Evolutionary conservation across 1,140 invertebrate genomes (phyloP).

Genomic region (Oryzaephilus surinamensis): DNA sequence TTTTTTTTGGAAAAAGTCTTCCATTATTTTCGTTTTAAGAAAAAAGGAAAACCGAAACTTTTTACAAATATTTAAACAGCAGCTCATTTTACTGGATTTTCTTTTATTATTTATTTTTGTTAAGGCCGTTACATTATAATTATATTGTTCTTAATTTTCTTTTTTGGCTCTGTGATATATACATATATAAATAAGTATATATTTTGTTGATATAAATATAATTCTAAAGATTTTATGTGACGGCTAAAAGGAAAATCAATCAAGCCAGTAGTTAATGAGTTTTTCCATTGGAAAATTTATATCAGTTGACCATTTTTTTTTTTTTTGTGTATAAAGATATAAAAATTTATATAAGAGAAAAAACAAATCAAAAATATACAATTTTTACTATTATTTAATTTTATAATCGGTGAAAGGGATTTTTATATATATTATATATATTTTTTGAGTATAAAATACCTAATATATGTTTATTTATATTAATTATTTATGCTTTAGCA

Average conservation of each 20-base stretch:
- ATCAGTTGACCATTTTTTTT: no score
- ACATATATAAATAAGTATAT: no score
- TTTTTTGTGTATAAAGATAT: no score
- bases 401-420: slow-evolving; percentile 31
- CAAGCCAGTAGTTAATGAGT: slow-evolving; percentile 16
- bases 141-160: no score
- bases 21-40: slow-evolving; percentile 4
- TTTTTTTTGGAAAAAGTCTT: no score
- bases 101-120: slow-evolving; percentile 8
- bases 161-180: slow-evolving; percentile 33
- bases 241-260: slow-evolving; percentile 15
- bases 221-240: slow-evolving; percentile 21
- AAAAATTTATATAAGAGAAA: no score
- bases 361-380: no score
- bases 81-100: not conserved
- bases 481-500: slow-evolving; percentile 12
- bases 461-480: slow-evolving; percentile 10
- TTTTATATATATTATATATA: slow-evolving; percentile 12
- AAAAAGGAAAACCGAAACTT: slow-evolving; percentile 8
- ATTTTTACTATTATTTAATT: no score
- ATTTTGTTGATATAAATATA: slow-evolving; percentile 23
- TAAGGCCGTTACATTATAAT: slow-evolving; percentile 10
- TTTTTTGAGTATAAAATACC: slow-evolving; percentile 7
- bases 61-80: slow-evolving; percentile 5
- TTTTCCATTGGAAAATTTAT: no score